These are phyloP conservation scores for Cebidichthys violaceus DNA, from an alignment of 2,113 vertebrate genomes.

Conservation along the genomic window DNA sequence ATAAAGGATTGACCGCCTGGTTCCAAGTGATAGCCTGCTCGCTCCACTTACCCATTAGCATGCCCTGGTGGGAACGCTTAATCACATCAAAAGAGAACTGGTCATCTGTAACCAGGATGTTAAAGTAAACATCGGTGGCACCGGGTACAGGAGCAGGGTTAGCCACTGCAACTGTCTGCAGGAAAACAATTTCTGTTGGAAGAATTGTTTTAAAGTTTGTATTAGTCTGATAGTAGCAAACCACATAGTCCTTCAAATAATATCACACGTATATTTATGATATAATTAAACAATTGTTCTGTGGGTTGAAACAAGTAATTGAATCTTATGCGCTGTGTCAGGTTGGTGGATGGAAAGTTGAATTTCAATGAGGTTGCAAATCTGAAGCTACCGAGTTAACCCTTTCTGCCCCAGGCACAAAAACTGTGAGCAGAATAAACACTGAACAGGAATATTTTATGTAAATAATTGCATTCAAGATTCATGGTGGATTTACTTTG, in stretches of 20 bases:
- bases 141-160: background rate
- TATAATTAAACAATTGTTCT: slow-evolving; percentile 32
- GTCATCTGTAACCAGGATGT: slow-evolving; percentile 51
- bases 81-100: slow-evolving; percentile 60
- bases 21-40: background rate
- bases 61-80: slow-evolving; percentile 40
- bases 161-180: slow-evolving; percentile 39
- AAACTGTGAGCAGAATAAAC: background rate
- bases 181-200: slow-evolving; percentile 63
- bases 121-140: slow-evolving; percentile 57
- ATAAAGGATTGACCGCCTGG: background rate
- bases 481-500: background rate
- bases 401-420: background rate
- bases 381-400: slow-evolving; percentile 21
- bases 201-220: slow-evolving; percentile 32
- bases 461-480: background rate
- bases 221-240: slow-evolving; percentile 19
- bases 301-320: slow-evolving; percentile 17
- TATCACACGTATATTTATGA: slow-evolving; percentile 13
- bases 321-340: slow-evolving; percentile 12
- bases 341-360: slow-evolving; percentile 30
- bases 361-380: slow-evolving; percentile 21
- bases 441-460: background rate
- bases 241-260: slow-evolving; percentile 16
- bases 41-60: slow-evolving; percentile 63